A percentile compares a stretch with the other conserved stretches of the same genome.
Evolutionary conservation across 2,888 invertebrate genomes (phyloP).

Genomic region (Nemurella pictetii): DNA sequence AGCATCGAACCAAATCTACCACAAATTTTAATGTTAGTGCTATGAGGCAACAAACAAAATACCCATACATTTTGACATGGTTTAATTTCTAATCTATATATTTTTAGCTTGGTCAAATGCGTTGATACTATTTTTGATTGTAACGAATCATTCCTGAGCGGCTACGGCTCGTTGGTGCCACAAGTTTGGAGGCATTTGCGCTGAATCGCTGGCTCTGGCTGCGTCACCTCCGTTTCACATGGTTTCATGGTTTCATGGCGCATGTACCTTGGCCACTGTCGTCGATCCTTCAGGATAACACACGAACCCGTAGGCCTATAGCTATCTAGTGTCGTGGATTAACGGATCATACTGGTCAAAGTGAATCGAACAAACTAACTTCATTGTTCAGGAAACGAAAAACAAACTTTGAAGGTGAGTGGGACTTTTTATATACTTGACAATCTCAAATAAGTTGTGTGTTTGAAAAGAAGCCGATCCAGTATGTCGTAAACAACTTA

Average conservation of each 20-base stretch:
- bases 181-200: neutral
- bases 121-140: neutral
- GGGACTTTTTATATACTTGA: conserved; percentile 20
- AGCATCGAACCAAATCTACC: neutral
- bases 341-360: conserved; percentile 1
- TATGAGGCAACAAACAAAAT: neutral
- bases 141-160: neutral
- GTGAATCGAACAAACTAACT: conserved; percentile 16
- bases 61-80: neutral
- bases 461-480: neutral
- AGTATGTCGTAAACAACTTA: conserved; percentile 15
- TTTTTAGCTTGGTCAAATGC: neutral
- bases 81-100: neutral
- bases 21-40: neutral
- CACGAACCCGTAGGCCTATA: conserved; percentile 1
- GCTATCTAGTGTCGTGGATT: neutral
- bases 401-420: conserved; percentile 23
- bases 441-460: conserved; percentile 2
- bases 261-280: no score
- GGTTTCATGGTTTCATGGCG: no score
- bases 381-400: conserved; percentile 18
- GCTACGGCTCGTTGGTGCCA: neutral
- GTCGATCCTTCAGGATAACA: neutral
- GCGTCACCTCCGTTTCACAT: no score
- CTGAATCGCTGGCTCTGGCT: neutral